phyloP scores from a whole-genome alignment of 2,797 vertebrate genomes.

The Enteromius trimaculatus region DNA sequence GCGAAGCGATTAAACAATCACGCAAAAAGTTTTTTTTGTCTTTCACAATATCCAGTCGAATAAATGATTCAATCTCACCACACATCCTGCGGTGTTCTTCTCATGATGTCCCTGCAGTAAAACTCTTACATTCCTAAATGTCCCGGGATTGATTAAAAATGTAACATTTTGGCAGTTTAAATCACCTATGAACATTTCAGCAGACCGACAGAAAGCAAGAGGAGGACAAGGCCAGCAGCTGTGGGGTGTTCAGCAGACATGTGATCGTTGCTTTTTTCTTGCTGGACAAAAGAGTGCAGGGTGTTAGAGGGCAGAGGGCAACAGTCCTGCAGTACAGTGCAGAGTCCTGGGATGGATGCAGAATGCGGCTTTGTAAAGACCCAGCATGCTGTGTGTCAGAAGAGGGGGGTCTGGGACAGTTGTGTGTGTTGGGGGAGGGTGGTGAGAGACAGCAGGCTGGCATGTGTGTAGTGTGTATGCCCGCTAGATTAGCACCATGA shows the following conservation, averaged over 20 bases:
- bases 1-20: background rate
- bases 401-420: conserved; percentile 56
- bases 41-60: background rate
- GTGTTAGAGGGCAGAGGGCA: conserved; percentile 77
- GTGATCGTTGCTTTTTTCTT: conserved; percentile 83
- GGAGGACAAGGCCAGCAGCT: conserved; percentile 73
- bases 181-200: conserved; percentile 67
- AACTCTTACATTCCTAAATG: conserved; percentile 70
- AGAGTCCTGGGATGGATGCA: conserved; percentile 71
- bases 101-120: conserved; percentile 78
- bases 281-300: conserved; percentile 75
- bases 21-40: background rate
- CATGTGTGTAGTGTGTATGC: conserved; percentile 45
- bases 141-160: conserved; percentile 80
- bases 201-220: conserved; percentile 55
- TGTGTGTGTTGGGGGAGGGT: conserved; percentile 51
- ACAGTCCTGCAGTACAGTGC: conserved; percentile 77
- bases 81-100: conserved; percentile 50
- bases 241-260: conserved; percentile 74
- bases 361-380: conserved; percentile 73
- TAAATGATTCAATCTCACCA: background rate
- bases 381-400: conserved; percentile 74
- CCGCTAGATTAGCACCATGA: conserved; percentile 43
- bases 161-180: conserved; percentile 83
- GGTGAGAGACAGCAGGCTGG: conserved; percentile 33